Percentiles rank a stretch among this genome's conserved stretches.
Conservation (phyloP, 2,797 vertebrate genomes). For the Propithecus deckenii region DNA sequence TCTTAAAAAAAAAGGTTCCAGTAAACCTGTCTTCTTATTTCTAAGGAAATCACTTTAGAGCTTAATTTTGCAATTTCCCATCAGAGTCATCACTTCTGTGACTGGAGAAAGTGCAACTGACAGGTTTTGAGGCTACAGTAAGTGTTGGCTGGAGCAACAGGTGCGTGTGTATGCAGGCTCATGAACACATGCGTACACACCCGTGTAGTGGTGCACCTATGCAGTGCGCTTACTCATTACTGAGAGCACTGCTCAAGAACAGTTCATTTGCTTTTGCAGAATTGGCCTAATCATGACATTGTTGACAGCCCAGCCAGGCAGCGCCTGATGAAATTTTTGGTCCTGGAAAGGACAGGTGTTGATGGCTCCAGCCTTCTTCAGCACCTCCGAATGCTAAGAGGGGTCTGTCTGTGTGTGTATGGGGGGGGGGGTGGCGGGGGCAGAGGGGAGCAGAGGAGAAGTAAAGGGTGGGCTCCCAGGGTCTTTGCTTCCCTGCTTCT, state of each 20-base stretch:
- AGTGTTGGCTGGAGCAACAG: background rate
- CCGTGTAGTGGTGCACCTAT: accelerated
- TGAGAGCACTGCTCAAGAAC: background rate
- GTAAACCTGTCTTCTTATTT: background rate
- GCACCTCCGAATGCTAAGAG: constrained; percentile 62
- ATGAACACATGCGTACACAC: background rate
- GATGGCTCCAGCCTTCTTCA: constrained; percentile 62
- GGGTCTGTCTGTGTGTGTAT: constrained; percentile 49
- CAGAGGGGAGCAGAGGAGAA: background rate
- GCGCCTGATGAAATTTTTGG: background rate
- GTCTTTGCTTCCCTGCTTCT: constrained; percentile 73
- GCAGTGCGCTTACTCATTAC: background rate
- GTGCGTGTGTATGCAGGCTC: background rate
- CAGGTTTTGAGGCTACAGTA: background rate
- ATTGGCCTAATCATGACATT: background rate
- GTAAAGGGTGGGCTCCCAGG: constrained; percentile 13
- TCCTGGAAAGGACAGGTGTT: constrained; percentile 55
- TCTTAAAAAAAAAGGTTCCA: background rate
- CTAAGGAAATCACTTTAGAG: background rate
- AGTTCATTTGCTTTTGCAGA: constrained; percentile 42
- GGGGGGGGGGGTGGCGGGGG: background rate
- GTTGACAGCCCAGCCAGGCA: background rate
- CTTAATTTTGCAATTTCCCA: background rate
- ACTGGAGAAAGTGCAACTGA: background rate
- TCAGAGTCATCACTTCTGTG: background rate